These are phyloP conservation scores for Dromococcyx pavoninus DNA, from an alignment of 2,797 vertebrate species.

Conservation along the genomic window DNA sequence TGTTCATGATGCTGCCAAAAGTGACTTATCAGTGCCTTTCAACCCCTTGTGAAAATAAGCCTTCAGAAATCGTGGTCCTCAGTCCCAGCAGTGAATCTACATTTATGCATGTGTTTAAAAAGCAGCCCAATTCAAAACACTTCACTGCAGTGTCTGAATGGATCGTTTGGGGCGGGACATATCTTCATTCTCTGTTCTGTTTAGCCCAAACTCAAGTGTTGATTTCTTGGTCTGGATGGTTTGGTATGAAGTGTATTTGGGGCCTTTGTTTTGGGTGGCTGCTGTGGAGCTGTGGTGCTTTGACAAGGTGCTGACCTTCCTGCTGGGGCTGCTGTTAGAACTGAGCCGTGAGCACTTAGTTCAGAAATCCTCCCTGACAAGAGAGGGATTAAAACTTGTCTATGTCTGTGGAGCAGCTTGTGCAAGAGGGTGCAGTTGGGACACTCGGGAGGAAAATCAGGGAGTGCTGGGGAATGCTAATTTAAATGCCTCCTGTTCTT, in stretches of 20 bases:
- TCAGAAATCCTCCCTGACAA: neutral
- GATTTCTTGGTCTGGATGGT: neutral
- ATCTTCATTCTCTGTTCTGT: neutral
- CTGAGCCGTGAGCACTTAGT: neutral
- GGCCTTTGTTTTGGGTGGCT: neutral
- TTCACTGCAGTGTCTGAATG: neutral
- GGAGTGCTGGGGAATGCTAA: neutral
- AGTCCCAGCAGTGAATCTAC: neutral
- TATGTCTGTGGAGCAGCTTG: neutral
- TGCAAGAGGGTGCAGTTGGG: neutral
- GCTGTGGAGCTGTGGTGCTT: neutral
- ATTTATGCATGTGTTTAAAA: neutral
- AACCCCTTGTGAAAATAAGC: neutral
- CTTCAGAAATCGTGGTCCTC: neutral
- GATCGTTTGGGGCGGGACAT: neutral
- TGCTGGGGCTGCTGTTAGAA: accelerated
- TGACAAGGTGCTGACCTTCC: neutral
- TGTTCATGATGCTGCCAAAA: neutral
- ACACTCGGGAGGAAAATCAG: neutral
- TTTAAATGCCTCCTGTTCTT: neutral
- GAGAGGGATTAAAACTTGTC: neutral
- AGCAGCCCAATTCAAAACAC: neutral
- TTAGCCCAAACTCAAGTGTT: neutral
- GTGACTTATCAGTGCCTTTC: neutral
- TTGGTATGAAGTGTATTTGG: neutral